Percentiles rank a stretch among this genome's conserved stretches.
Evolutionary conservation across 2,888 invertebrate species (phyloP).

Genomic region (Melipona bicolor): DNA sequence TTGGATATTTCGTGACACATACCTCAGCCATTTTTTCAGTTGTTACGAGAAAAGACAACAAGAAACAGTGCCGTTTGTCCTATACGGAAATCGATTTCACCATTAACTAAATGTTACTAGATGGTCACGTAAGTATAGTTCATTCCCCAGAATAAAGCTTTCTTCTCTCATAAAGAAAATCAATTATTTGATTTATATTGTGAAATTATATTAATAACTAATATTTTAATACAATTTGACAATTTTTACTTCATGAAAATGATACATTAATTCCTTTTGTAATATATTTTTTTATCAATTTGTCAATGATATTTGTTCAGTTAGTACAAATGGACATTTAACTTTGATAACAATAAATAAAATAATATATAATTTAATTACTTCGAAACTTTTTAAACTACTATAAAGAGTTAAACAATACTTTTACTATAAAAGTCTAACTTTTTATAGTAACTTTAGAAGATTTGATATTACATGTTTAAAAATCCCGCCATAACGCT

Average conservation of each 20-base stretch:
- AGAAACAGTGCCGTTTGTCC: conserved; percentile 3
- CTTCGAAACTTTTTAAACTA: neutral
- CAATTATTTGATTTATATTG: neutral
- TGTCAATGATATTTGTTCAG: neutral
- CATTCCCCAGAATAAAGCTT: neutral
- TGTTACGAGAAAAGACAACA: conserved; percentile 28
- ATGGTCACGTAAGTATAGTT: neutral
- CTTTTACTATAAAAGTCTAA: neutral
- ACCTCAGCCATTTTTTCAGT: conserved; percentile 65
- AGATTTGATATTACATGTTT: neutral
- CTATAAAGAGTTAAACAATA: neutral
- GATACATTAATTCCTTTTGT: neutral
- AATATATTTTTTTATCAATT: neutral
- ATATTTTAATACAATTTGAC: neutral
- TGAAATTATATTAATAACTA: neutral
- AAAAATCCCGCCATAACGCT: conserved; percentile 2
- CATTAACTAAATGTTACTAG: conserved; percentile 40
- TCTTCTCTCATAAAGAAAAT: neutral
- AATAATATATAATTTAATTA: neutral
- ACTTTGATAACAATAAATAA: neutral
- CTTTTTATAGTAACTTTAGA: neutral
- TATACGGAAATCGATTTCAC: conserved; percentile 3
- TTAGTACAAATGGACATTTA: neutral
- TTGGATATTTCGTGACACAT: conserved; percentile 43
- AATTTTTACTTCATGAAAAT: too few relatives aligned